Conservation (phyloP, 2,113 vertebrate genomes). For the Toxostoma redivivum region DNA sequence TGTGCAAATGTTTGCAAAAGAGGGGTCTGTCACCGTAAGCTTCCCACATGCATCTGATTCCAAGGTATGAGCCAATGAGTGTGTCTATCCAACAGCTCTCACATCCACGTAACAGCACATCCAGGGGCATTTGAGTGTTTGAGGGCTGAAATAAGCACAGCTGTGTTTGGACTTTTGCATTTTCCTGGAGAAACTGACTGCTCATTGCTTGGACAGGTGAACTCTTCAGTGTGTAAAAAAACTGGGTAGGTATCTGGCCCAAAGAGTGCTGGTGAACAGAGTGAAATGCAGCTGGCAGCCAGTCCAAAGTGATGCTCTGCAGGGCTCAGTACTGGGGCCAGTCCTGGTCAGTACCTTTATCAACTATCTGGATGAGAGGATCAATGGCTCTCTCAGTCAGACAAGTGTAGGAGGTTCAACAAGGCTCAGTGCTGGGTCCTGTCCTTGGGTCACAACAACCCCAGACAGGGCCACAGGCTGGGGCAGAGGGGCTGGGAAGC, state of each 20-base stretch:
- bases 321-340: background rate
- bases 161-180: background rate
- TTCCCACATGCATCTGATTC: background rate
- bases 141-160: background rate
- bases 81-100: background rate
- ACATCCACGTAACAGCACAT: background rate
- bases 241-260: background rate
- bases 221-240: background rate
- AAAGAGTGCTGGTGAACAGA: background rate
- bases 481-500: background rate
- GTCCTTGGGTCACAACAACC: background rate
- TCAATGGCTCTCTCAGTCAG: background rate
- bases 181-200: background rate
- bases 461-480: background rate
- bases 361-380: rapidly evolving
- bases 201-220: background rate
- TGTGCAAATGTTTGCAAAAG: background rate
- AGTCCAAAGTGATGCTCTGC: background rate
- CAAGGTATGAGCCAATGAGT: background rate
- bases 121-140: background rate
- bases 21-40: background rate
- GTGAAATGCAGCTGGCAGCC: background rate
- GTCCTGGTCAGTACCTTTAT: background rate
- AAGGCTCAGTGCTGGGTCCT: background rate
- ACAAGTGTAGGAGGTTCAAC: background rate